Base-by-base conservation (phyloP, 2,888 invertebrate genomes). In the Troglohyphantes excavatus region DNA sequence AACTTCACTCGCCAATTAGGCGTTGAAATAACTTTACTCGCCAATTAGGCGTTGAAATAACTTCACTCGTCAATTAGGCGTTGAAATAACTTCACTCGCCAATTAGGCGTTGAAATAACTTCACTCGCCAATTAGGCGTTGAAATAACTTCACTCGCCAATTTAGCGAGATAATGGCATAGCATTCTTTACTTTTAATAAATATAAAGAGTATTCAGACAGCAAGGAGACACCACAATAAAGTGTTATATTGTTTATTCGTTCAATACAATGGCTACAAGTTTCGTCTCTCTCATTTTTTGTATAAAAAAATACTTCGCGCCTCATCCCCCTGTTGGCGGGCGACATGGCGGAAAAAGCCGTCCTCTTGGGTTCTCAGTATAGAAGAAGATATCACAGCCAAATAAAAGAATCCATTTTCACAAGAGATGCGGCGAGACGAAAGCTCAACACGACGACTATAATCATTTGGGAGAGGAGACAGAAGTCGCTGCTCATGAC, bases 241-340 rank as follows among this genome's bases (percentile, higher is more conserved):
- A 88, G 81, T 82, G 81, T 88, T 67, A 88, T 88, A 88, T 75
- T 26, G 81, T 88, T 88, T 88, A 81, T 88, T 81, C 81, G 19
- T 75, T 75, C 81, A 65, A 75, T 88, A 88, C 88, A 88, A 88
- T 88, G 81, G 88, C 81, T 88, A 88, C 88, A 81, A 88, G 81
- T 73, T 72, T 88, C 88, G 88, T 88, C 88, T 88, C 88, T 81
- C 70, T 87, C 87, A 79, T 87, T 79, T 87, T 79, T 81, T 65
- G 73, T 81, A 88, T 88, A 88, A 88, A 88, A 82, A 88, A 88
- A 88, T 88, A 88, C 75, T 81, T 81, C 73, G 81, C 88, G 88
- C 88, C 43, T 81, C 59, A 63, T 26, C 46, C 65, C 70, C 39
- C 61, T 23, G 39, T 70, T 59, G 33, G 67, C 68, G 63, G 82